Base-by-base conservation (phyloP, 53 echinoderm and acorn worm genomes). In the Holothuria leucospilota region DNA sequence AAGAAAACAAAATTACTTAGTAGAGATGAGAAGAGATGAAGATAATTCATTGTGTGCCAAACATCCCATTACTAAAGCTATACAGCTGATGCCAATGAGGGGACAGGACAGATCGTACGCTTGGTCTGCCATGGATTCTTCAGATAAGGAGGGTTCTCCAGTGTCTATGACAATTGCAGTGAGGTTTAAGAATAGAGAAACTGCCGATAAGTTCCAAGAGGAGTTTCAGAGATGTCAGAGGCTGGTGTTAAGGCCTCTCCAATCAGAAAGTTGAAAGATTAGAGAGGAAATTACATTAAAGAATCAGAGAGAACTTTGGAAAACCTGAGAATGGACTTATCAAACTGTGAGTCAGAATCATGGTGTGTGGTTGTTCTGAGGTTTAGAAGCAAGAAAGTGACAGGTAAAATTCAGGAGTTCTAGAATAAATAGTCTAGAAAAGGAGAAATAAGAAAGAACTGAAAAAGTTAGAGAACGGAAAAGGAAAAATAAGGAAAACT, bases 141-240 rank as follows among this genome's bases (percentile, higher is more conserved):
- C 39, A 8, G 30, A 24, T 16, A 20, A 29, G 16, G 69, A 27
- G 20, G 39, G 16, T 18, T 15, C 30, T 38, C 14, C 6, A 20
- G 16, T 38, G 69, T 38, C 30, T 38, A 29, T 8, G 4, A 69
- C 69, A 8, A 18, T 69, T 29, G 30, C 20, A 15, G 30, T 69
- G 39, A 27, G 69, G 9, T 69, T 69, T 29, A 69, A 29, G 39
- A 20, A 29, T 0, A 16, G 34, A n/a, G 39, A 69, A 38, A 69
- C 69, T 38, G 69, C 69, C 12, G 20, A 11, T 29, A 34, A 24
- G 10, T 69, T 69, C 25, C 69, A 69, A 69, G 69, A 69, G 0
- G 69, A 69, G 39, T 69, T 69, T 29, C 69, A 29, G 20, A 69
- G 39, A 16, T n/a, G n/a, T n/a, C n/a, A n/a, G n/a, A n/a, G n/a